A percentile compares a stretch with the other conserved stretches of the same genome.
Conservation (phyloP, 2,113 vertebrate genomes). For the Actenoides lindsayi region DNA sequence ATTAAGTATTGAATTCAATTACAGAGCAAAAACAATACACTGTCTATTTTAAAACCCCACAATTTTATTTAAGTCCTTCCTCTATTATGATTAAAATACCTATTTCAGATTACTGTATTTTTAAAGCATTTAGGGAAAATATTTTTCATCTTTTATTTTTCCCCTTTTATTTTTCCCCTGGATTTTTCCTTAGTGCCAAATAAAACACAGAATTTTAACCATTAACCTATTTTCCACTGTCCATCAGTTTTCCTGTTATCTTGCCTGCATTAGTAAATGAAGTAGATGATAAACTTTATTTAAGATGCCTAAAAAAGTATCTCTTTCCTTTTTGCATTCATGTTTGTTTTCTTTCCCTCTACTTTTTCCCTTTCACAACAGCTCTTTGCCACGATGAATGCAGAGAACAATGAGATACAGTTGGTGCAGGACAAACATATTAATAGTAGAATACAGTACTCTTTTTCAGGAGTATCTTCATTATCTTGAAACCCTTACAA, state of each 20-base stretch:
- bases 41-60: neutral
- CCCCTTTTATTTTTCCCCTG: neutral
- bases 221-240: neutral
- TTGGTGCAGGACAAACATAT: neutral
- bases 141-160: neutral
- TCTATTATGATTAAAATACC: neutral
- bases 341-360: neutral
- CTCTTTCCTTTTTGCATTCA: neutral
- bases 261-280: neutral
- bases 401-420: neutral
- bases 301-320: neutral
- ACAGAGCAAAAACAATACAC: neutral
- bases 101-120: neutral
- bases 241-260: neutral
- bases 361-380: neutral
- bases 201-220: neutral
- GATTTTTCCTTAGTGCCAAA: neutral
- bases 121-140: neutral
- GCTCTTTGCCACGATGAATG: neutral
- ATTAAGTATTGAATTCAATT: neutral
- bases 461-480: neutral
- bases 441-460: neutral
- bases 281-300: neutral
- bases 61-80: neutral
- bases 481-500: neutral